Base-by-base conservation (phyloP, 2,113 vertebrate genomes). In the Neogale vison region DNA sequence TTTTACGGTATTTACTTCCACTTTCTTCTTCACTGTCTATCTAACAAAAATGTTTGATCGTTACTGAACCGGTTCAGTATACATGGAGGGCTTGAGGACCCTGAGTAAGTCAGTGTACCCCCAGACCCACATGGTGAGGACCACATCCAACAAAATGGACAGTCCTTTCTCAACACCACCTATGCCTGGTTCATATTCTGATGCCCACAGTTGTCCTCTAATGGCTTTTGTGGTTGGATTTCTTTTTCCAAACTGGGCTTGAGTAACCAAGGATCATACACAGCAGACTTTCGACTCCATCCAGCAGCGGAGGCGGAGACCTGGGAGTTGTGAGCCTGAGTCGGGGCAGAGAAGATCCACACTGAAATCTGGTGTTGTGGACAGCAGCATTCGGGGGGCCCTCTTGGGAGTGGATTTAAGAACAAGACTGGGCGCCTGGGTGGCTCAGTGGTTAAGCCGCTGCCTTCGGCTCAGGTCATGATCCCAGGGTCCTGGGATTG, bases 191-290 rank as follows among this genome's bases (percentile, higher is more conserved):
- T 93, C 65, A 11, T 74, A 31, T n/a, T 79, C 79, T 42, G 23
- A 26, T 21, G 20, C 45, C 29, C 15, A 17, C 45, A 82, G 2
- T 57, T 65, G 34, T 63, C 84, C n/a, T 21, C 34, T 36, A 0
- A 39, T 81, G 50, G 52, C 76, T 34, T 57, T 57, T 39, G 61
- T 74, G 55, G 18, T 67, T 95, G 52, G 6, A 26, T 93, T 88
- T 94, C 39, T 80, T 90, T 80, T 61, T 86, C 59, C 18, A 76
- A 93, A 90, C 23, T 5, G 21, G 84, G 88, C 59, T 77, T 86
- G 29, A 59, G 67, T 65, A 61, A 52, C 21, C 72, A 86, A 42
- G 29, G 45, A n/a, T 57, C 21, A 7, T 21, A 36, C 4, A 15
- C 4, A n/a, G 21, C 14, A 71, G 34, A 7, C 3, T 24, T 91